Evolutionary conservation across 2,113 vertebrate genomes (phyloP).

Genomic region (Corythornis vintsioides): DNA sequence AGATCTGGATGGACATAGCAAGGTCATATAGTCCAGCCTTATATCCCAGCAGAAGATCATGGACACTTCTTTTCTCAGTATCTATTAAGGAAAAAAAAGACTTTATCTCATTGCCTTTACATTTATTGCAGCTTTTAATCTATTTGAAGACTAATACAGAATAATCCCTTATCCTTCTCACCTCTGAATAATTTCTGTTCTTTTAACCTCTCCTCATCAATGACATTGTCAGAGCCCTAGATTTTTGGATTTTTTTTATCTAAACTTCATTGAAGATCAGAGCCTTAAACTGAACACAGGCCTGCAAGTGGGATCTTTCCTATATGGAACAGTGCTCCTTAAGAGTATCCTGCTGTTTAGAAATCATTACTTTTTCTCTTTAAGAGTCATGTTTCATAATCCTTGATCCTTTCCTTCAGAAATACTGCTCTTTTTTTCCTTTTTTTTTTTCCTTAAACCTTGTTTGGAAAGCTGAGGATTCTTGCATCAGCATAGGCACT

Average conservation of each 20-base stretch:
- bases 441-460: not conserved
- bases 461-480: not conserved
- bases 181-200: not conserved
- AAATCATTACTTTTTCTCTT: not conserved
- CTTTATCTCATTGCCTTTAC: not conserved
- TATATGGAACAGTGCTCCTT: not conserved
- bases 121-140: not conserved
- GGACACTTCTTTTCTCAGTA: not conserved
- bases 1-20: not conserved
- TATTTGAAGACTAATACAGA: not conserved
- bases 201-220: not conserved
- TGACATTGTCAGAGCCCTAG: not conserved
- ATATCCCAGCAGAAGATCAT: not conserved
- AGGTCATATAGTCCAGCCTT: not conserved
- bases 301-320: not conserved
- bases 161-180: not conserved
- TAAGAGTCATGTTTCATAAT: not conserved
- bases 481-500: accelerated
- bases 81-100: not conserved
- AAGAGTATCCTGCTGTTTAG: not conserved
- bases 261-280: not conserved
- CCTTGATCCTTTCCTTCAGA: not conserved
- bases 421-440: not conserved
- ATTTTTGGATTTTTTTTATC: not conserved
- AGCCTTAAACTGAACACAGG: not conserved